Base-by-base conservation (phyloP, 2,797 vertebrate species). In the Spatula versicolor region DNA sequence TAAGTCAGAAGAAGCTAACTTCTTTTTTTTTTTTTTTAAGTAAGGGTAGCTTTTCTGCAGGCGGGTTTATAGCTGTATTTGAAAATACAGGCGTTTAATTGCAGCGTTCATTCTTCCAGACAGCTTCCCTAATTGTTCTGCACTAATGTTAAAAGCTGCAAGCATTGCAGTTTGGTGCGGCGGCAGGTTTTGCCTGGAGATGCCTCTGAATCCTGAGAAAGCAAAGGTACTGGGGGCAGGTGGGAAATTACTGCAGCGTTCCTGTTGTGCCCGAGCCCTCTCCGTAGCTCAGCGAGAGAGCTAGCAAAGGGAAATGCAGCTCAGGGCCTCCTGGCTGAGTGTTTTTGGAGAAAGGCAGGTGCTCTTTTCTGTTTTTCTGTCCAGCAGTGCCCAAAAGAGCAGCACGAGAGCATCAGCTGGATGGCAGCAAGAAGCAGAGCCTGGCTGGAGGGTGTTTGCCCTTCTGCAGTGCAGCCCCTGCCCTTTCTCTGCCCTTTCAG, bases 41-140 rank as follows among this genome's bases (percentile, higher is more conserved):
- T 16, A 59, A 54, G 60, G n/a, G 64, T 16, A 43, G 88, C 55
- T 73, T 58, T 89, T 55, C 72, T 85, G 39, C 73, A 59, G 62
- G 85, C 37, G 11, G 13, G 55, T 76, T 82, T 78, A 69, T 90
- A n/a, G 92, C 85, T 77, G 63, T 20, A 1, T 78, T 55, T 63
- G 92, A 64, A 79, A 86, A 76, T 11, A 31, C 41, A 8, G 22
- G 33, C 20, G 1, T 83, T 86, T 92, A 88, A 76, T 79, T 82
- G 90, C 90, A 37, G 73, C 1, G n/a, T 41, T 92, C 73, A 2
- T 76, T 92, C 90, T 92, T 91, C 80, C 95, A 93, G 85, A 45
- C 55, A 9, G 4, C 83, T 88, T 84, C 83, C 39, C 77, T 92
- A 82, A 86, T 92, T 93, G 92, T 63, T 82, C 71, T 63, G 67